These are phyloP conservation scores for Botrylloides violaceus DNA, from an alignment of 23 tunicate genomes.

Conservation along the genomic window DNA sequence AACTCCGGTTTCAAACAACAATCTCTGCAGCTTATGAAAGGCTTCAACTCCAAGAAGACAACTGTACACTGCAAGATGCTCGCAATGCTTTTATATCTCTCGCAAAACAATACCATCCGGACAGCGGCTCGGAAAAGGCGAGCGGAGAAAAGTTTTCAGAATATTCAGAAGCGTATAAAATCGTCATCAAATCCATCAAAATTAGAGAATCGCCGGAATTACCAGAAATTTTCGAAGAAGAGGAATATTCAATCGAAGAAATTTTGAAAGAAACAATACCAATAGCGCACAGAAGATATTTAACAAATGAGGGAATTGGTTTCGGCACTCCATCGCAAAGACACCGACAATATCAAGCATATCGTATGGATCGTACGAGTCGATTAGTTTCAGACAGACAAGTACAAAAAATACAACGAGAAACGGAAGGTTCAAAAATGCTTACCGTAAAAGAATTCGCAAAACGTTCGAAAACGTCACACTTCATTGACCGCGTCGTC, in stretches of 20 bases:
- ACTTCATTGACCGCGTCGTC: conserved; percentile 10
- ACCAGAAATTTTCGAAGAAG: neutral
- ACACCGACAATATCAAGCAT: conserved; percentile 15
- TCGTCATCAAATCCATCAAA: neutral
- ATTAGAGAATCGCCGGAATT: neutral
- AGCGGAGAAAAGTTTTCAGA: conserved; percentile 6
- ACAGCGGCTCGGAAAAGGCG: conserved; percentile 14
- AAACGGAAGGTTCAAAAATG: conserved; percentile 18
- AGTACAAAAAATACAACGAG: conserved; percentile 9
- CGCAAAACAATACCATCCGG: conserved; percentile 12
- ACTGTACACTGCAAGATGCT: conserved; percentile 10
- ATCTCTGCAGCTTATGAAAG: neutral
- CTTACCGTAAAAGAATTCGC: conserved; percentile 17
- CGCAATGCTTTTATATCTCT: conserved; percentile 1
- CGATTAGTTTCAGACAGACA: conserved; percentile 5
- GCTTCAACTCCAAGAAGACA: neutral
- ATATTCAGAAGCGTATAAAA: conserved; percentile 5
- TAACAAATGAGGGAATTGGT: conserved; percentile 19
- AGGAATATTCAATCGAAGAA: conserved; percentile 17
- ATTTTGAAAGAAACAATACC: conserved; percentile 15
- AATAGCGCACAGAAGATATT: conserved; percentile 10
- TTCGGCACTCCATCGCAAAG: conserved; percentile 7
- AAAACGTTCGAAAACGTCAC: conserved; percentile 8
- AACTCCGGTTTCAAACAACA: too few relatives aligned
- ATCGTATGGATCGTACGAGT: conserved; percentile 6